Percentiles rank a stretch among this genome's conserved stretches.
Conservation (phyloP, 2,888 invertebrate genomes). For the Graphium colonna region DNA sequence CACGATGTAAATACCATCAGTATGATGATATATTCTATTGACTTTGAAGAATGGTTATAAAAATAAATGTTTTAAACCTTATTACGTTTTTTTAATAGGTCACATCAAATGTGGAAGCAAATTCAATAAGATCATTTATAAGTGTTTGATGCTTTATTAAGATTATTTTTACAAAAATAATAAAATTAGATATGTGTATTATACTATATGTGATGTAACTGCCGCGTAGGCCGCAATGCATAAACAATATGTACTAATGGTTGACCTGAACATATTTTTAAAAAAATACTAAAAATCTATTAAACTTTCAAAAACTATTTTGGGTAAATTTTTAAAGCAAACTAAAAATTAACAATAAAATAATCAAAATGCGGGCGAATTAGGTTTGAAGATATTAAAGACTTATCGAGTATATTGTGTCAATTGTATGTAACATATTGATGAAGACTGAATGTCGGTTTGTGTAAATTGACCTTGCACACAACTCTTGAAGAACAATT, state of each 20-base stretch:
- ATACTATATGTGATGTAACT: conserved; percentile 38
- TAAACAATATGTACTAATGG: conserved; percentile 70
- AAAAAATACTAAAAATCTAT: conserved; percentile 30
- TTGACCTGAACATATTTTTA: conserved; percentile 44
- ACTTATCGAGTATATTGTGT: conserved; percentile 36
- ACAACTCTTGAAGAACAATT: conserved; percentile 45
- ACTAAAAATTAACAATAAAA: conserved; percentile 7
- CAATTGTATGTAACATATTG: conserved; percentile 61
- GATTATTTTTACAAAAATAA: no score
- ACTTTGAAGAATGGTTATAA: no score
- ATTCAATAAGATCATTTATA: no score
- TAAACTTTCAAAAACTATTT: conserved; percentile 21
- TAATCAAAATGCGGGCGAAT: background rate
- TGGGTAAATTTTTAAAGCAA: conserved; percentile 1
- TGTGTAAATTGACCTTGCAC: conserved; percentile 32
- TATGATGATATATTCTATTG: no score
- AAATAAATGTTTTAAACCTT: no score
- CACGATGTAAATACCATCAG: no score
- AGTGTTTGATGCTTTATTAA: no score
- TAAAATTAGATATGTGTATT: no score
- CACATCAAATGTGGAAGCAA: no score
- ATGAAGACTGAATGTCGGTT: conserved; percentile 38
- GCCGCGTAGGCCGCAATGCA: conserved; percentile 72
- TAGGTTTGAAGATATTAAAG: conserved; percentile 31
- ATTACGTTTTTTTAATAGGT: no score